Base-by-base conservation (phyloP, 2,888 invertebrate genomes). In the Mactromeris polynyma region DNA sequence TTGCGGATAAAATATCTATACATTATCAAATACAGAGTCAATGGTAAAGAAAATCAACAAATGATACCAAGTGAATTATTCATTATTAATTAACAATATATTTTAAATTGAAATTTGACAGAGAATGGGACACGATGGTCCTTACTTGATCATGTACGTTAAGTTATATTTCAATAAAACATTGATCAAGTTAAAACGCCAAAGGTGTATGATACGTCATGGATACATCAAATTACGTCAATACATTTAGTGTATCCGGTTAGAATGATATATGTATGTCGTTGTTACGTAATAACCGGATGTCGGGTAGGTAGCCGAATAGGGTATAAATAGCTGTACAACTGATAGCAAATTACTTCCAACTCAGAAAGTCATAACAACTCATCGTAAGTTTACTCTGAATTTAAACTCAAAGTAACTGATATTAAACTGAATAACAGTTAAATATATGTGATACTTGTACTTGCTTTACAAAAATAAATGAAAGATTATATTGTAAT, bases 201-300 rank as follows among this genome's bases (percentile, higher is more conserved):
- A 36, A 54, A n/a, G 58, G 81, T 81, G 21, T 58, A 54, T 54
- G 36, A 7, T 0, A 17, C 58, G 81, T 81, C 81, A 81, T 33
- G 54, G n/a, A n/a, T 9, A 17, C 46, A 19, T 31, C 42, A 81
- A 26, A 31, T 81, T 81, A 64, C 51, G 58, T 51, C 36, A 33
- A 36, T 81, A n/a, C n/a, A 42, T 3, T 46, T 26, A 4, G 38
- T 31, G 54, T 36, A 36, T 33, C 58, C 81, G 54, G 81, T n/a
- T 36, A 17, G 14, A 14, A 36, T 81, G 81, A 81, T 33, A n/a
- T 40, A 0, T 81, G 64, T 0, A 9, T 36, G 33, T 36, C 64
- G 17, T n/a, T 14, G 69, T 82, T 82, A 82, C n/a, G 26, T 82
- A 31, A 82, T 69, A 64, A 40, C 82, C 82, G 64, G 82, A 31